These are phyloP conservation scores for Hydrolagus affinis DNA, from an alignment of 2,113 vertebrate species.

Conservation along the genomic window DNA sequence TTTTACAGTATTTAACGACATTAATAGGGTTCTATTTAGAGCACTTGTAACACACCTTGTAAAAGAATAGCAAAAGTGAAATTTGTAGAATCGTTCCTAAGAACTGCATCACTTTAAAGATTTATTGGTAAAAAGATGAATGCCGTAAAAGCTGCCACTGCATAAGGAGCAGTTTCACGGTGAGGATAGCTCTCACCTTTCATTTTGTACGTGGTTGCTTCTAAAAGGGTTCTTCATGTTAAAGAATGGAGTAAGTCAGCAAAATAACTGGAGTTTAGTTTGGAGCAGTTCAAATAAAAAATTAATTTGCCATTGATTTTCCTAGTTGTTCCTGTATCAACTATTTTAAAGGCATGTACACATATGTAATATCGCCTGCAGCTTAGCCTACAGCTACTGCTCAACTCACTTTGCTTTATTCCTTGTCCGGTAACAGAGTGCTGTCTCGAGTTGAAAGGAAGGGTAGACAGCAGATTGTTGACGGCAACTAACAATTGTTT, in stretches of 20 bases:
- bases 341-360: constrained; percentile 13
- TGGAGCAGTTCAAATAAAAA: constrained; percentile 27
- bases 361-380: background rate
- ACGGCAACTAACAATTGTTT: no score
- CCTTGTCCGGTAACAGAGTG: background rate
- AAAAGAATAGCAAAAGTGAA: constrained; percentile 83
- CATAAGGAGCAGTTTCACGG: constrained; percentile 11
- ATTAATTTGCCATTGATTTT: constrained; percentile 28
- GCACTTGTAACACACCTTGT: constrained; percentile 83
- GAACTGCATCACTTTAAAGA: constrained; percentile 71
- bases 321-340: constrained; percentile 14
- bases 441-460: background rate
- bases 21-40: constrained; percentile 92
- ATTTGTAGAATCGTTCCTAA: constrained; percentile 80
- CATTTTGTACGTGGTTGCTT: constrained; percentile 22
- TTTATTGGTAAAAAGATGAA: constrained; percentile 72
- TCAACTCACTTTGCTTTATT: background rate
- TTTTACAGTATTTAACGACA: constrained; percentile 93
- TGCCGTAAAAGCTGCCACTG: constrained; percentile 61
- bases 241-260: constrained; percentile 16
- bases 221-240: background rate
- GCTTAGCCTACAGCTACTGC: background rate
- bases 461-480: background rate
- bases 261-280: constrained; percentile 25
- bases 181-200: constrained; percentile 26